Conservation (phyloP, 2,113 vertebrate species). For the Cyprinodon tularosa region DNA sequence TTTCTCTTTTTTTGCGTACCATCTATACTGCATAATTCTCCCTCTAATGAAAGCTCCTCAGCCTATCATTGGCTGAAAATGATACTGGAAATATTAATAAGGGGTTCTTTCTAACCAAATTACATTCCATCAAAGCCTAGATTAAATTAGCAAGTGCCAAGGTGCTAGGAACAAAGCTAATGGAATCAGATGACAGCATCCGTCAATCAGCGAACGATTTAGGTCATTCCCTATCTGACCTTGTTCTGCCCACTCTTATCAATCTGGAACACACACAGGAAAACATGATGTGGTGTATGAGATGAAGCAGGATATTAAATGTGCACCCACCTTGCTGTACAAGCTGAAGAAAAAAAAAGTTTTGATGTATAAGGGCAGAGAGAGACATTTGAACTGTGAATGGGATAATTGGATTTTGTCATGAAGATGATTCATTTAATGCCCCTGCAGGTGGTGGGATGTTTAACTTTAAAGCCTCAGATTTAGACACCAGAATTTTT, state of each 20-base stretch:
- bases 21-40: slow-evolving; percentile 67
- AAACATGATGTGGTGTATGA: slow-evolving; percentile 17
- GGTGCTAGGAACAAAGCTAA: slow-evolving; percentile 72
- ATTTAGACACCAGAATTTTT: slow-evolving; percentile 16
- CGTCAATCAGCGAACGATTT: slow-evolving; percentile 69
- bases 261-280: slow-evolving; percentile 31
- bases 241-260: slow-evolving; percentile 55
- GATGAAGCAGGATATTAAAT: slow-evolving; percentile 20
- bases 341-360: neutral
- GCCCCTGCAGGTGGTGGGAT: slow-evolving; percentile 5
- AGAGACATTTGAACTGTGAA: slow-evolving; percentile 21
- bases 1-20: slow-evolving; percentile 45
- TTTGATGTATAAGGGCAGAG: slow-evolving; percentile 6
- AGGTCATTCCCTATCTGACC: slow-evolving; percentile 54
- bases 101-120: slow-evolving; percentile 77
- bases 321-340: slow-evolving; percentile 1
- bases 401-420: slow-evolving; percentile 16
- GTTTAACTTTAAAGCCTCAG: slow-evolving; percentile 32
- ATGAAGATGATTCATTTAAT: slow-evolving; percentile 33
- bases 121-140: slow-evolving; percentile 73
- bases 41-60: slow-evolving; percentile 75
- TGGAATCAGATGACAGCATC: slow-evolving; percentile 75
- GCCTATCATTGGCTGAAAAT: slow-evolving; percentile 75
- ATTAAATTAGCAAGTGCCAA: slow-evolving; percentile 78
- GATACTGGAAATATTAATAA: slow-evolving; percentile 80